Conservation (phyloP, 1,140 invertebrate species). For the Bombus pyrosoma region DNA sequence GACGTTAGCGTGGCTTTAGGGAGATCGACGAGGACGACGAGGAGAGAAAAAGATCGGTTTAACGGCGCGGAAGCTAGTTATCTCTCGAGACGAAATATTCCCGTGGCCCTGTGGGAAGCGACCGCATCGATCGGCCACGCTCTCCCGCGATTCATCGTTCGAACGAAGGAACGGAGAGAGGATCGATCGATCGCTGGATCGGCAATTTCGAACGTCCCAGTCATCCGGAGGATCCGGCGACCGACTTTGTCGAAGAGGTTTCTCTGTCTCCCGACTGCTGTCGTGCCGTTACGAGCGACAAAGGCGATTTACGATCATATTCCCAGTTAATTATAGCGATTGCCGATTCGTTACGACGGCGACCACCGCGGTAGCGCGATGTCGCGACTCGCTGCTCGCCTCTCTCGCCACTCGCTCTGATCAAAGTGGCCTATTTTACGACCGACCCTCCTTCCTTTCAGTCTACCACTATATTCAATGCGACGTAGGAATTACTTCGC, state of each 20-base stretch:
- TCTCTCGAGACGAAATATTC: constrained; percentile 37
- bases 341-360: constrained; percentile 35
- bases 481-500: too few species aligned
- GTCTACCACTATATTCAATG: too few species aligned
- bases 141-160: constrained; percentile 26
- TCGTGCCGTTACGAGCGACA: constrained; percentile 5
- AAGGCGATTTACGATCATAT: constrained; percentile 50
- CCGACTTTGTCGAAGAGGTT: background rate
- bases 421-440: too few species aligned
- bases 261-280: background rate
- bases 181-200: constrained; percentile 23
- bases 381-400: background rate
- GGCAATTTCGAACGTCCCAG: constrained; percentile 39
- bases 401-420: background rate
- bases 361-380: background rate
- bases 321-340: constrained; percentile 39
- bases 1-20: background rate
- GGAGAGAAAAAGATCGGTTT: constrained; percentile 13
- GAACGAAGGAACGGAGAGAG: background rate
- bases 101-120: constrained; percentile 30
- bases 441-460: too few species aligned
- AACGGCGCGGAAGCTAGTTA: constrained; percentile 53
- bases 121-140: constrained; percentile 26
- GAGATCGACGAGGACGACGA: background rate
- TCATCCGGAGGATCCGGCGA: constrained; percentile 4